Percentiles rank a stretch among this genome's conserved stretches.
These are phyloP conservation scores for Tetanocera ferruginea DNA, from an alignment of 2,888 invertebrate genomes.

Conservation along the genomic window DNA sequence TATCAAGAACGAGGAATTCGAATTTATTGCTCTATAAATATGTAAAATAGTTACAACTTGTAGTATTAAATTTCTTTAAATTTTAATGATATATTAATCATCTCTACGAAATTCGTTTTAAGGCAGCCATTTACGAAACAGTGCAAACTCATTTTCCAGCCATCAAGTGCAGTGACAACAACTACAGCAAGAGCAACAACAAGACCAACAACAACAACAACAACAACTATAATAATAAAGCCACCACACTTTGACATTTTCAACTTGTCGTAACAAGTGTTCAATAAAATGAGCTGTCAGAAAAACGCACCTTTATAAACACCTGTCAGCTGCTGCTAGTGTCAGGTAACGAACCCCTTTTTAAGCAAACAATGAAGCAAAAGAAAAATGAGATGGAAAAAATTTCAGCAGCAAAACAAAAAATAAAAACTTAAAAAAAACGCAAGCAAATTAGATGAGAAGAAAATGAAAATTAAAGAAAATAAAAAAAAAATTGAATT, in stretches of 20 bases:
- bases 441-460: background rate
- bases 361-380: constrained; percentile 2
- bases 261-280: constrained; percentile 16
- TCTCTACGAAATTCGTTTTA: too few relatives aligned
- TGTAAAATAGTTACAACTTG: too few relatives aligned
- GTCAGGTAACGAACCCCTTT: background rate
- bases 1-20: too few relatives aligned
- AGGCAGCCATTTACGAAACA: too few relatives aligned
- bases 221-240: background rate
- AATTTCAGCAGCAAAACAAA: background rate
- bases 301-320: constrained; percentile 15
- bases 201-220: background rate
- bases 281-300: constrained; percentile 29
- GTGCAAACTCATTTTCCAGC: background rate
- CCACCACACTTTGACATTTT: background rate
- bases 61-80: too few relatives aligned
- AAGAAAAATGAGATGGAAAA: background rate
- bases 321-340: constrained; percentile 23
- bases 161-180: background rate
- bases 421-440: background rate
- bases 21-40: too few relatives aligned
- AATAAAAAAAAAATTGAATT: too few relatives aligned
- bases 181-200: background rate
- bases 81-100: too few relatives aligned
- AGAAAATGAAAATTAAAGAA: background rate